phyloP scores from a whole-genome alignment of 37 sponge, comb jelly and placozoan species.

The Bolinopsis microptera region DNA sequence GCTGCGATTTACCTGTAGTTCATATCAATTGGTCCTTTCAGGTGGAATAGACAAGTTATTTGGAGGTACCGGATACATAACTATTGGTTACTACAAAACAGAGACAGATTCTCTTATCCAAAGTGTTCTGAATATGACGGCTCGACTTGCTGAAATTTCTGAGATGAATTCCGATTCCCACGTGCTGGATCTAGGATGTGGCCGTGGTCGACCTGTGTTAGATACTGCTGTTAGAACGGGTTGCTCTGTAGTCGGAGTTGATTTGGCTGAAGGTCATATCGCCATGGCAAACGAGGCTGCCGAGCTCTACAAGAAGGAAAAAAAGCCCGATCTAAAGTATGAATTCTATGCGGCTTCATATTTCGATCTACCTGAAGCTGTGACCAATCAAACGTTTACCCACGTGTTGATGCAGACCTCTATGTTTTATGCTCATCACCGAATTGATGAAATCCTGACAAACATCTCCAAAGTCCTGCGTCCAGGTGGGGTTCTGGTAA shows the following conservation, averaged over 20 bases:
- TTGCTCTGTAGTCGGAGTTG: slow-evolving; percentile 15
- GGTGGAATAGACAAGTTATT: slow-evolving; percentile 2
- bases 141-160: slow-evolving; percentile 2
- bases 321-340: background rate
- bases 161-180: background rate
- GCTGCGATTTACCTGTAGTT: too few species aligned
- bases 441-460: background rate
- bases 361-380: slow-evolving; percentile 20
- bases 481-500: background rate
- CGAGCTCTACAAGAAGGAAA: background rate
- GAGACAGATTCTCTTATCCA: background rate
- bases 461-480: background rate
- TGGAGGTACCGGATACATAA: slow-evolving; percentile 33
- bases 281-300: background rate
- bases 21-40: too few species aligned
- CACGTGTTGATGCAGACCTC: slow-evolving; percentile 48
- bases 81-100: slow-evolving; percentile 14
- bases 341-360: slow-evolving; percentile 12
- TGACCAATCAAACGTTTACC: background rate
- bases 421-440: slow-evolving; percentile 34
- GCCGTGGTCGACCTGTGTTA: background rate
- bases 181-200: slow-evolving; percentile 18
- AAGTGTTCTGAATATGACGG: slow-evolving; percentile 34
- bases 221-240: background rate
- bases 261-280: slow-evolving; percentile 10